phyloP scores from a whole-genome alignment of 2,888 invertebrate genomes.

The Sminthurinus aureus region DNA sequence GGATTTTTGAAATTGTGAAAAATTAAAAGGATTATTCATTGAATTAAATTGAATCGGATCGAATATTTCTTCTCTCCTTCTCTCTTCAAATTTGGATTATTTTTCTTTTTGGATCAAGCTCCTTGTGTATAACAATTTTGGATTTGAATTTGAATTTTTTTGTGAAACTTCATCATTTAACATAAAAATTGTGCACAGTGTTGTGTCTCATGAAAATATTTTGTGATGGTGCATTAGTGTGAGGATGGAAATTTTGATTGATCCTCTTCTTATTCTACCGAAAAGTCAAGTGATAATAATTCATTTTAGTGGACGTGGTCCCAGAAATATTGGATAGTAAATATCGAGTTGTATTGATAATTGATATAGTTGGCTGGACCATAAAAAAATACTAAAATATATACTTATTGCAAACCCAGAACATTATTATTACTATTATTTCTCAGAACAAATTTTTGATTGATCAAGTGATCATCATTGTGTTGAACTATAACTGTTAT shows the following conservation, averaged over 20 bases:
- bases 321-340: constrained; percentile 57
- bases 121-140: background rate
- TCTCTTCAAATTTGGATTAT: background rate
- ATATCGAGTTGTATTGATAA: too few species aligned
- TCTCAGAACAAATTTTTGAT: background rate
- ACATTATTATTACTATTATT: background rate
- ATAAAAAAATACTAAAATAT: too few species aligned
- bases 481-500: too few species aligned
- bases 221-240: constrained; percentile 25
- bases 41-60: background rate
- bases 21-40: too few species aligned
- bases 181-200: background rate
- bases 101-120: background rate
- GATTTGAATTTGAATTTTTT: background rate
- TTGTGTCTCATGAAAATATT: background rate
- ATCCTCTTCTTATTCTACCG: constrained; percentile 33
- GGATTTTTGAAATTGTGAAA: constrained; percentile 5
- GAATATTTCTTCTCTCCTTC: background rate
- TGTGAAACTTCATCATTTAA: background rate
- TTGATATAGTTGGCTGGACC: constrained; percentile 27
- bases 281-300: constrained; percentile 44
- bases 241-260: constrained; percentile 53
- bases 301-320: constrained; percentile 57
- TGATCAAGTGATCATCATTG: background rate
- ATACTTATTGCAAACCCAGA: background rate